Evolutionary conservation across 2,113 vertebrate species (phyloP).

Genomic region (Gymnogyps californianus): DNA sequence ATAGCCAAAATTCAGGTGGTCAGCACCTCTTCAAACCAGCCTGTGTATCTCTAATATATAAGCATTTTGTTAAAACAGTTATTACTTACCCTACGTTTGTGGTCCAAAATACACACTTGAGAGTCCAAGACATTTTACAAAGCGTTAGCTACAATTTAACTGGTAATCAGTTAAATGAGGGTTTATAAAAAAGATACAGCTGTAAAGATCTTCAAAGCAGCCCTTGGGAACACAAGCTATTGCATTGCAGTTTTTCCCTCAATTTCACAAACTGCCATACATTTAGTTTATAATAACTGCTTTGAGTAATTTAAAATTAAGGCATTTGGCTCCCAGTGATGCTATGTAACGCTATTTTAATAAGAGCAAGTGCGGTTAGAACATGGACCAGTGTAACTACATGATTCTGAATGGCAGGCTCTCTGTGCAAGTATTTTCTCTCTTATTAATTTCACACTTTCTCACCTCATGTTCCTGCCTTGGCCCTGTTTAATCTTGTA

Average conservation of each 20-base stretch:
- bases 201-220: neutral
- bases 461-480: neutral
- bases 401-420: neutral
- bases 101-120: neutral
- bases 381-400: neutral
- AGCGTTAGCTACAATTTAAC: neutral
- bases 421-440: neutral
- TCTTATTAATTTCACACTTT: neutral
- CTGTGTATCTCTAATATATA: neutral
- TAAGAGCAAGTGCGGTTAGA: accelerated
- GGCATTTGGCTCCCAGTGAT: neutral
- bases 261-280: neutral
- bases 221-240: neutral
- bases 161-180: neutral
- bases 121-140: neutral
- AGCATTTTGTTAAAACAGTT: neutral
- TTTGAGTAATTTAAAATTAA: neutral
- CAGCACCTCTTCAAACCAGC: neutral
- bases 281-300: neutral
- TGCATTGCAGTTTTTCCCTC: neutral
- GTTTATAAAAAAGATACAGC: neutral
- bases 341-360: neutral
- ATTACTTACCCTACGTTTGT: neutral
- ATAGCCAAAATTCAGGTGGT: neutral
- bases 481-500: neutral